Base-by-base conservation (phyloP, 2,113 vertebrate genomes). In the Microcebus griseorufus region DNA sequence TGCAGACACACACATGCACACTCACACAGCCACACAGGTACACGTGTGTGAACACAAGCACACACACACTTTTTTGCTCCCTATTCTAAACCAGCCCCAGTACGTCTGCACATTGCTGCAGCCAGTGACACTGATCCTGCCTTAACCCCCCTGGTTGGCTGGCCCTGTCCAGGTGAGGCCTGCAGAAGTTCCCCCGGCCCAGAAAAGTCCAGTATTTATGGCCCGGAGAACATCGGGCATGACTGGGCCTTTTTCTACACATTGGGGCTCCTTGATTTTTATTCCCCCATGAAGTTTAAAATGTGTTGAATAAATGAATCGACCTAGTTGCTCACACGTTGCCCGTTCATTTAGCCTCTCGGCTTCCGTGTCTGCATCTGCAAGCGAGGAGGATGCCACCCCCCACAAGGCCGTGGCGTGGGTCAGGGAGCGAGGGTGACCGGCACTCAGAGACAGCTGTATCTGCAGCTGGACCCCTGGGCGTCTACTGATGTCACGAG, bases 121-220 rank as follows among this genome's bases (percentile, higher is more conserved):
- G 6, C 23, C 37, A 29, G 11, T 64, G 39, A 37, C 72, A 18
- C 0, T 2, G n/a, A 42, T 6, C 9, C 62, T 10, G 18, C 1
- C 0, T 2, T 5, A 2, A 39, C 64, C 37, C 85, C 23, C 20
- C 14, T 3, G 29, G 10, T 13, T 2, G 22, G 58, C 20, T 3
- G 0, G 3, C 48, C 17, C 5, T 3, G 45, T 14, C 37, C 62
- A 51, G 37, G 7, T 2, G 0, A 18, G 17, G 45, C 75, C 29
- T 34, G 12, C 0, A 23, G 25, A 51, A 14, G 32, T 1, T 12
- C 67, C 62, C 34, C 0, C 0, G 0, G 20, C 6, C 22, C 17
- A 78, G 3, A 60, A 34, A 18, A n/a, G 45, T 12, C 25, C 25
- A 64, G 67, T 2, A 4, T 34, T 51, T 16, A 42, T 3, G 12